Evolutionary conservation across 2,888 invertebrate species (phyloP), one percentile per base, ranked within the genome.

Genomic region (Chirona hameri): DNA sequence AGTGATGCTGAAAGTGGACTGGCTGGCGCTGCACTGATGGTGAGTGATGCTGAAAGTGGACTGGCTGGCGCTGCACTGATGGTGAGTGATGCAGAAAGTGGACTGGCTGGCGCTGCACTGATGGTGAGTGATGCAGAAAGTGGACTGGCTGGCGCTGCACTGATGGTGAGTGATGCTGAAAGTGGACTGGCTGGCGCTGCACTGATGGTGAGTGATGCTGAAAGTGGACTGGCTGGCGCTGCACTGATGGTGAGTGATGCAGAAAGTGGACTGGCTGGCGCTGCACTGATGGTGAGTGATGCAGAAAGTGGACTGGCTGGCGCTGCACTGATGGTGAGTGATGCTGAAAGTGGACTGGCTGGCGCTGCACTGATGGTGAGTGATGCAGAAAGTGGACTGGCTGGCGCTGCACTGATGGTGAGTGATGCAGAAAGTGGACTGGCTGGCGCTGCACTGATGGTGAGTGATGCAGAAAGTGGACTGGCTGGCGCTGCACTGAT

Each of bases 171-270:
- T n/a, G 21, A 14, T 24, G 24, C 60, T 7, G 60, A 18, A 12
- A 1, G 39, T 2, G 12, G 52, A 15, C 15, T 52, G 52, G 52
- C 18, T 52, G 10, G 18, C 10, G 12, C 39, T 2, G 4, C 39
- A 39, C 4, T 39, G 39, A 39, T 39, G 92, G 93, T 93, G 88
- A 89, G 90, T n/a, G 21, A 14, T 24, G 24, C 60, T 7, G 60
- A 18, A 12, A 1, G 39, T 2, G 12, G 52, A 15, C 15, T 52
- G 52, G 52, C 18, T 52, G 10, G 18, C 10, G 12, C 39, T 2
- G 4, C 39, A 39, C 4, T 39, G 39, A 39, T 39, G 92, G 93
- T 93, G 88, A 89, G 90, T n/a, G 21, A 14, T 24, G 24, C 60
- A 1, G 60, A 18, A 12, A 1, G 39, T 2, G 12, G 52, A 15